These are phyloP conservation scores for Watsonalla cultraria DNA, from an alignment of 2,888 invertebrate species.

Conservation along the genomic window DNA sequence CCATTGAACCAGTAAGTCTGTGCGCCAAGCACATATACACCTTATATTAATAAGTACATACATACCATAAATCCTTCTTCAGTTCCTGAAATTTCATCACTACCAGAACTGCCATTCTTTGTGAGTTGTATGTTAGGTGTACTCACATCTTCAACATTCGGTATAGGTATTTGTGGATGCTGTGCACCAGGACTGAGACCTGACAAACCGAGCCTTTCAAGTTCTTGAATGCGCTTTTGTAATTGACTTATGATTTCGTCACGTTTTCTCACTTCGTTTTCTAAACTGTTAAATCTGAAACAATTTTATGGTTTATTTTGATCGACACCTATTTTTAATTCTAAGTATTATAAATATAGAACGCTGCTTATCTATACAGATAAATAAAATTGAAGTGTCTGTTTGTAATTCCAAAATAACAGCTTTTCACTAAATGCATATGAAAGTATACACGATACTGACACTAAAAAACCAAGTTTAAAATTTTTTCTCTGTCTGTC, in stretches of 20 bases:
- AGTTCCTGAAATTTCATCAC: slow-evolving; percentile 62
- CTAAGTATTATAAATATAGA: slow-evolving; percentile 6
- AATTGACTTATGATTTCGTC: slow-evolving; percentile 90
- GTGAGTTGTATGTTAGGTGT: slow-evolving; percentile 23
- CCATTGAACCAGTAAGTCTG: too few relatives aligned
- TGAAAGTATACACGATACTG: too few relatives aligned
- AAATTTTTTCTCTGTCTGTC: too few relatives aligned
- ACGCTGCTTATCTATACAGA: neutral
- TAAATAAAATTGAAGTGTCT: too few relatives aligned
- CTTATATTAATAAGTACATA: neutral
- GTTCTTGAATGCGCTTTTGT: slow-evolving; percentile 83
- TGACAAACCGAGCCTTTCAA: slow-evolving; percentile 72
- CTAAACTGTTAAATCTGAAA: slow-evolving; percentile 83
- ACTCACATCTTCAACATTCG: slow-evolving; percentile 14
- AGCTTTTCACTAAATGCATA: too few relatives aligned
- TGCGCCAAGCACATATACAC: too few relatives aligned
- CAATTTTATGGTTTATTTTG: slow-evolving; percentile 10
- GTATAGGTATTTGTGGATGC: slow-evolving; percentile 15
- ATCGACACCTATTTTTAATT: neutral
- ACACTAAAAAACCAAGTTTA: too few relatives aligned
- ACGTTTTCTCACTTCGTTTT: slow-evolving; percentile 87
- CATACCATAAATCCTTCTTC: slow-evolving; percentile 75
- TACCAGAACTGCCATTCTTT: slow-evolving; percentile 66
- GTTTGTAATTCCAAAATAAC: too few relatives aligned
- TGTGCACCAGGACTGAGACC: slow-evolving; percentile 24